A percentile compares a stretch with the other conserved stretches of the same genome.
Conservation (phyloP, 2,888 invertebrate genomes). For the Pollenia angustigena region DNA sequence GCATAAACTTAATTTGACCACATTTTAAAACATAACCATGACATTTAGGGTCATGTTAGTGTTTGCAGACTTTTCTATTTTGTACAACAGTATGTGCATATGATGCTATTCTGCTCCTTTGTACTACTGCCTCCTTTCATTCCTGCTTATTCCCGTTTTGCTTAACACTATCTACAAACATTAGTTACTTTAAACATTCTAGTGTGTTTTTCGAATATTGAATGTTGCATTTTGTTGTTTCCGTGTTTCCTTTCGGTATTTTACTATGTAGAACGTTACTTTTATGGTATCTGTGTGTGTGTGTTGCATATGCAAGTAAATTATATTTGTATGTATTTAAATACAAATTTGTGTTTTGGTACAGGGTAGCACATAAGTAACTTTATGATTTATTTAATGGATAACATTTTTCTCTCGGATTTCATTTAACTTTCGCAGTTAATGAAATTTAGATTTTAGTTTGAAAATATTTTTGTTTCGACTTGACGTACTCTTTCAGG, state of each 20-base stretch:
- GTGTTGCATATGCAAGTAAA: conserved; percentile 10
- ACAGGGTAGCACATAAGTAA: neutral
- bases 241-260: conserved; percentile 41
- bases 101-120: neutral
- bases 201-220: conserved; percentile 29
- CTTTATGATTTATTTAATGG: too few relatives aligned
- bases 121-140: neutral
- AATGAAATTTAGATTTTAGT: too few relatives aligned
- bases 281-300: neutral
- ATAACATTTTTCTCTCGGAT: too few relatives aligned
- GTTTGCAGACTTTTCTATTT: conserved; percentile 15
- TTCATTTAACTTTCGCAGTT: too few relatives aligned
- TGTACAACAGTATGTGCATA: too few relatives aligned
- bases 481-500: too few relatives aligned
- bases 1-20: conserved; percentile 78
- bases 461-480: too few relatives aligned
- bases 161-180: conserved; percentile 9
- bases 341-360: neutral
- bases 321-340: conserved; percentile 27
- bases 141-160: conserved; percentile 4
- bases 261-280: conserved; percentile 31
- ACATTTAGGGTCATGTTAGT: conserved; percentile 79
- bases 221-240: conserved; percentile 40
- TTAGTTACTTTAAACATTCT: conserved; percentile 31
- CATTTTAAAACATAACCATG: conserved; percentile 82